These are phyloP conservation scores for Stenolophus ochropezus DNA, from an alignment of 2,888 invertebrate species.

Conservation along the genomic window DNA sequence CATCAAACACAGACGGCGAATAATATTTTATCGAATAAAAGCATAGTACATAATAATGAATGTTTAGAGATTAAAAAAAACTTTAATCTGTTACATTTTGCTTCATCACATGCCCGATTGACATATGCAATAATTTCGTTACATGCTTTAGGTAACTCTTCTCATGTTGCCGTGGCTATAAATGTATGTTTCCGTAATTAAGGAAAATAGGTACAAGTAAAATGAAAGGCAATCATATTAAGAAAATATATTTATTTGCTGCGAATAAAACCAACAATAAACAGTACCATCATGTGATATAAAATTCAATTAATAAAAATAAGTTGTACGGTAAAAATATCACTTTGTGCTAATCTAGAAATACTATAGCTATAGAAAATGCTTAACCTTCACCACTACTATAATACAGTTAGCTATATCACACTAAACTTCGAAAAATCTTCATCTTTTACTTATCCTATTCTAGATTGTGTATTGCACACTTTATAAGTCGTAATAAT, in stretches of 20 bases:
- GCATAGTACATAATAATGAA: too few species aligned
- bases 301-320: slow-evolving; percentile 57
- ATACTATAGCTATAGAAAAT: slow-evolving; percentile 42
- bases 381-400: slow-evolving; percentile 29
- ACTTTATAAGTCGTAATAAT: slow-evolving; percentile 30
- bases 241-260: slow-evolving; percentile 58
- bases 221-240: slow-evolving; percentile 31
- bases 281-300: slow-evolving; percentile 51
- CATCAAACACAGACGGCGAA: too few species aligned
- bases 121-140: too few species aligned
- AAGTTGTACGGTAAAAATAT: slow-evolving; percentile 56
- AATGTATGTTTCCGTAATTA: background rate
- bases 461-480: slow-evolving; percentile 32
- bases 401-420: slow-evolving; percentile 40
- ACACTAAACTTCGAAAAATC: slow-evolving; percentile 38
- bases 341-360: slow-evolving; percentile 52
- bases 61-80: too few species aligned
- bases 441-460: slow-evolving; percentile 23
- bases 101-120: too few species aligned
- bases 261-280: slow-evolving; percentile 55
- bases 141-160: too few species aligned
- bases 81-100: too few species aligned
- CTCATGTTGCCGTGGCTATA: too few species aligned
- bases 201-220: background rate
- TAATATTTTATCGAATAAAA: too few species aligned